Percentiles rank a stretch among this genome's conserved stretches.
phyloP scores from a whole-genome alignment of 2,113 vertebrate genomes.

The Varanus komodoensis region DNA sequence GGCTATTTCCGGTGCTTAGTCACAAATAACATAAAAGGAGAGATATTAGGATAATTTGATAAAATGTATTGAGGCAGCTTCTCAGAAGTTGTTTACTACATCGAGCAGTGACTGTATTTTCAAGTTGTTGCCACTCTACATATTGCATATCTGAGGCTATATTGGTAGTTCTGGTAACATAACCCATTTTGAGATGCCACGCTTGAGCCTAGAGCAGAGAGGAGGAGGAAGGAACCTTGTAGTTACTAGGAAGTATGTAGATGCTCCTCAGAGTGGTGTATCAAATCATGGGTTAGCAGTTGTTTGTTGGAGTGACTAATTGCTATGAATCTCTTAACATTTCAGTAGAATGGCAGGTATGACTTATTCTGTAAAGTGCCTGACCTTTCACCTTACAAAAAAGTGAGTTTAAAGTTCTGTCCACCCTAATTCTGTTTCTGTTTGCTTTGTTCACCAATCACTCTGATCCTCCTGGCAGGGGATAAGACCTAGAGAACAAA shows the following conservation, averaged over 20 bases:
- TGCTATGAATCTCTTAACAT: constrained; percentile 59
- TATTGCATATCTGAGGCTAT: constrained; percentile 30
- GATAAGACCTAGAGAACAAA: constrained; percentile 81
- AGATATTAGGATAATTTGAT: background rate
- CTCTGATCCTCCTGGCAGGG: constrained; percentile 85
- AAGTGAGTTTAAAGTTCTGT: constrained; percentile 68
- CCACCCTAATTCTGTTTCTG: constrained; percentile 77
- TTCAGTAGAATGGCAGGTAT: constrained; percentile 56
- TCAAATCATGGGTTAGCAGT: constrained; percentile 36
- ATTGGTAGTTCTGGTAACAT: constrained; percentile 15
- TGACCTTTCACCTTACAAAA: constrained; percentile 69
- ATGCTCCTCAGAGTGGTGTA: constrained; percentile 9
- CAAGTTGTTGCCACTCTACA: background rate
- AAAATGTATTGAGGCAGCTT: background rate
- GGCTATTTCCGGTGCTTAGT: background rate
- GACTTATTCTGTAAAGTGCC: constrained; percentile 61
- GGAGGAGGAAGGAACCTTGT: constrained; percentile 33
- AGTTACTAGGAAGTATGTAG: constrained; percentile 16
- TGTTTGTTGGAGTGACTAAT: constrained; percentile 61
- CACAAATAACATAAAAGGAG: background rate
- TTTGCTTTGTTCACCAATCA: constrained; percentile 83
- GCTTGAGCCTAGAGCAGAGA: constrained; percentile 16
- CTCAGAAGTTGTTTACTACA: background rate
- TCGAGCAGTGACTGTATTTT: background rate
- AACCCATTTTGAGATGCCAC: constrained; percentile 14